Percentiles rank a stretch among this genome's conserved stretches.
These are phyloP conservation scores for Laterallus jamaicensis DNA, from an alignment of 2,113 vertebrate genomes.

Conservation along the genomic window DNA sequence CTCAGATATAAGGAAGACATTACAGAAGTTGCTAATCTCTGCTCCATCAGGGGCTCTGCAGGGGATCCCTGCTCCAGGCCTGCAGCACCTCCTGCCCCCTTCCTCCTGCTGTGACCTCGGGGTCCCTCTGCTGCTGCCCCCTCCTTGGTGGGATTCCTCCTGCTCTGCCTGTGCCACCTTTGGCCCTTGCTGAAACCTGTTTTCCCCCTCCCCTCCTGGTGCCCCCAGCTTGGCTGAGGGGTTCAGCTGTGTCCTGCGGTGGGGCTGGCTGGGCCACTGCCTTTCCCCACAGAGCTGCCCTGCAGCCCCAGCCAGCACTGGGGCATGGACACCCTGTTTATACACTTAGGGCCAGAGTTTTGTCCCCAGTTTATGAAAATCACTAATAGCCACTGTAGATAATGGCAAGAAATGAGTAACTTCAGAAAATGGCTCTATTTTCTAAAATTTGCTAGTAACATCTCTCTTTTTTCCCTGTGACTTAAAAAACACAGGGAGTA, in stretches of 20 bases:
- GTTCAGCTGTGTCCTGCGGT: too few relatives aligned
- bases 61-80: neutral
- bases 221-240: too few relatives aligned
- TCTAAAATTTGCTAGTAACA: neutral
- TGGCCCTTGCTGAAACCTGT: too few relatives aligned
- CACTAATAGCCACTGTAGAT: neutral
- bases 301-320: accelerated
- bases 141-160: neutral
- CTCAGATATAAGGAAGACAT: neutral
- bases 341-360: neutral
- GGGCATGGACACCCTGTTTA: accelerated
- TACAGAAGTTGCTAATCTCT: neutral
- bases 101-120: neutral
- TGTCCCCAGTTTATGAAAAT: neutral
- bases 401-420: neutral
- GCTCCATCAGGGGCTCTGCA: neutral
- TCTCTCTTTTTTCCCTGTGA: neutral
- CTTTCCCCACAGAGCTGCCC: too few relatives aligned
- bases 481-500: neutral
- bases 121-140: neutral
- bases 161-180: neutral
- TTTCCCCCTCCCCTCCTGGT: too few relatives aligned
- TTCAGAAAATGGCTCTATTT: neutral
- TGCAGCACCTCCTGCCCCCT: neutral
- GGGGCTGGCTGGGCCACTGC: too few relatives aligned